Evolutionary conservation across 2,888 invertebrate species (phyloP).

Genomic region (Chrysodeixis includens): DNA sequence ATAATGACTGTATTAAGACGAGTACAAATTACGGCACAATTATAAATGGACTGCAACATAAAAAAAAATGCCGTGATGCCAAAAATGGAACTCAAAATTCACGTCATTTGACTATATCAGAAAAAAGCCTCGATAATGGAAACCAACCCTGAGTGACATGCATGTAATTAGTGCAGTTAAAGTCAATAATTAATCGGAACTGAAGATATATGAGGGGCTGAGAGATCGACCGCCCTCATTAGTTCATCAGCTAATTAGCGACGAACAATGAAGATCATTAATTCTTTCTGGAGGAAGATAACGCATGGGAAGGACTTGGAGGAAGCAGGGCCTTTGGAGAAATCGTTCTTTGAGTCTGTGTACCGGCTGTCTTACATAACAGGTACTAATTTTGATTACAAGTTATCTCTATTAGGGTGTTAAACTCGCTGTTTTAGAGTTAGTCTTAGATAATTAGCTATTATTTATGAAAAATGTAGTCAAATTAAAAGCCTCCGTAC

Average conservation of each 20-base stretch:
- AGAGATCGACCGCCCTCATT: conserved; percentile 5
- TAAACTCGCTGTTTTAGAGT: too few relatives aligned
- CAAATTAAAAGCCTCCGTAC: too few relatives aligned
- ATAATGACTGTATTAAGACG: too few relatives aligned
- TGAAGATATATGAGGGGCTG: conserved; percentile 17
- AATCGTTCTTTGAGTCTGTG: conserved; percentile 74
- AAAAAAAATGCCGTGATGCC: background rate
- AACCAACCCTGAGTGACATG: conserved; percentile 29
- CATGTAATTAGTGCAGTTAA: conserved; percentile 23
- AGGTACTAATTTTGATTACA: conserved; percentile 66
- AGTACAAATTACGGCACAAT: background rate
- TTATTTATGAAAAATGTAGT: too few relatives aligned
- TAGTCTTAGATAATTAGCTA: too few relatives aligned
- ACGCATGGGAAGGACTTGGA: conserved; percentile 73
- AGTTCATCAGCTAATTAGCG: conserved; percentile 15
- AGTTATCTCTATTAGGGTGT: too few relatives aligned
- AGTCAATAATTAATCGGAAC: conserved; percentile 21
- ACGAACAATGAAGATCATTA: conserved; percentile 63
- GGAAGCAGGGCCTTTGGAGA: conserved; percentile 71
- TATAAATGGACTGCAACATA: background rate
- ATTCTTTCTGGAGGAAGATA: conserved; percentile 67
- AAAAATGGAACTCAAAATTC: background rate
- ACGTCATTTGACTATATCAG: background rate
- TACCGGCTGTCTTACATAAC: conserved; percentile 75
- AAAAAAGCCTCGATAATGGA: conserved; percentile 27